Conservation (phyloP, 2,888 invertebrate genomes). For the Apodemia duryi region DNA sequence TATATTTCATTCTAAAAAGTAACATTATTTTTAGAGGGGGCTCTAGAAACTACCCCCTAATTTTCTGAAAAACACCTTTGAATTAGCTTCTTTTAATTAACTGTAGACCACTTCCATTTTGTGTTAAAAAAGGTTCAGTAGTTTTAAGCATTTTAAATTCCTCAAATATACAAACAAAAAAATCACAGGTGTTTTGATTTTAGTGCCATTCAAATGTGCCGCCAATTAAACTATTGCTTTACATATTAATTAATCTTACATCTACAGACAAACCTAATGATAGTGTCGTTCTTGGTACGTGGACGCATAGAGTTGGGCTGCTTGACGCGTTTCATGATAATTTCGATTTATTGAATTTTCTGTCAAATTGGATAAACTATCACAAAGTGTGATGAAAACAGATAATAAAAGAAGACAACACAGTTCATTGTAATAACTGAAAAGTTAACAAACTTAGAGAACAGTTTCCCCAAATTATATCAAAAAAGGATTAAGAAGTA, state of each 20-base stretch:
- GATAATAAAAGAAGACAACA: neutral
- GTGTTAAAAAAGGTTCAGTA: neutral
- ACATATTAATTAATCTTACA: slow-evolving; percentile 14
- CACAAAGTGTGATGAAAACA: slow-evolving; percentile 1
- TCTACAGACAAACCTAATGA: slow-evolving; percentile 20
- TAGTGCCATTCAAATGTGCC: neutral
- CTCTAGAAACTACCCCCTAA: neutral
- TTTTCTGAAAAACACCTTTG: too few species aligned
- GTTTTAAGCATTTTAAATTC: neutral
- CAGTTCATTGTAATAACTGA: neutral
- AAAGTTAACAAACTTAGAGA: too few species aligned
- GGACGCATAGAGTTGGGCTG: slow-evolving; percentile 14
- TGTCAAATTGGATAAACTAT: neutral
- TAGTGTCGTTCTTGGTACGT: slow-evolving; percentile 11
- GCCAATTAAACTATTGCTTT: neutral
- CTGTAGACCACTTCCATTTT: too few species aligned
- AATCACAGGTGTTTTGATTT: neutral
- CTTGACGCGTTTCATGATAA: neutral
- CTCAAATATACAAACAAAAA: slow-evolving; percentile 9
- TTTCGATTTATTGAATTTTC: neutral
- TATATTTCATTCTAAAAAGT: slow-evolving; percentile 20
- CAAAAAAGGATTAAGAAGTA: too few species aligned
- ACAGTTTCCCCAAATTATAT: too few species aligned
- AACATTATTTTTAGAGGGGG: slow-evolving; percentile 21
- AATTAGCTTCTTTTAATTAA: too few species aligned